These are phyloP conservation scores for Papilio polytes DNA, from an alignment of 1,140 invertebrate species.

Conservation along the genomic window DNA sequence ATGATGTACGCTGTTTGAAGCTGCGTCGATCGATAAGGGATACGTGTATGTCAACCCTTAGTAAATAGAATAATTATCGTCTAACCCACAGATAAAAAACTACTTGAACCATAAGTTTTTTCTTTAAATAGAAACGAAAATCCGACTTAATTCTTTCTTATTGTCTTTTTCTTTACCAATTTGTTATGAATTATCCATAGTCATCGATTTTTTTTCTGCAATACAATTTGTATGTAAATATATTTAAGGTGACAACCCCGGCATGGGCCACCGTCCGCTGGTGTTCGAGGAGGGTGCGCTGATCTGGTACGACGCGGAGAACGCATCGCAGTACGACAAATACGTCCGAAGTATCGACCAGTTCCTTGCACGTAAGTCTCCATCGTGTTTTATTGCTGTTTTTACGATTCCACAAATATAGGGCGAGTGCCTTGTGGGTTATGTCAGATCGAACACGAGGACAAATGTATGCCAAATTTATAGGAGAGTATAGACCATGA, in stretches of 20 bases:
- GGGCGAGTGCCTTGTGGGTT: not conserved
- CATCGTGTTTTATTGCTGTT: constrained; percentile 1
- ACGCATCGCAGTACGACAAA: constrained; percentile 86
- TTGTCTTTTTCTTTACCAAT: too few relatives aligned
- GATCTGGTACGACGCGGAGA: constrained; percentile 91
- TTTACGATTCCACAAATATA: constrained; percentile 19
- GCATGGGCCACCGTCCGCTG: constrained; percentile 94
- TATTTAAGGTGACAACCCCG: constrained; percentile 89
- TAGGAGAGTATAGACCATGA: not conserved
- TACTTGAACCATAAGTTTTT: too few relatives aligned
- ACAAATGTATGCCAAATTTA: constrained; percentile 13
- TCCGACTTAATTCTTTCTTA: too few relatives aligned
- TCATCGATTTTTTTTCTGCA: not conserved
- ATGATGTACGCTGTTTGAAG: too few relatives aligned
- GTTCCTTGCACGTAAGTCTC: constrained; percentile 89
- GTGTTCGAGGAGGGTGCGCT: constrained; percentile 92
- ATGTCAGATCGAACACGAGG: constrained; percentile 2
- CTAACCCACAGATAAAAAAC: too few relatives aligned
- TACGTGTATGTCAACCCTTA: too few relatives aligned
- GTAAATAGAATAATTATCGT: too few relatives aligned
- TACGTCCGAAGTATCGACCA: constrained; percentile 88
- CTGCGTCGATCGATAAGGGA: too few relatives aligned
- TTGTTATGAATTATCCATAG: too few relatives aligned
- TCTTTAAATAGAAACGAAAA: too few relatives aligned
- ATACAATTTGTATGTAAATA: constrained; percentile 10